These are phyloP conservation scores for Callosobruchus maculatus DNA, from an alignment of 2,888 invertebrate species.

Conservation along the genomic window DNA sequence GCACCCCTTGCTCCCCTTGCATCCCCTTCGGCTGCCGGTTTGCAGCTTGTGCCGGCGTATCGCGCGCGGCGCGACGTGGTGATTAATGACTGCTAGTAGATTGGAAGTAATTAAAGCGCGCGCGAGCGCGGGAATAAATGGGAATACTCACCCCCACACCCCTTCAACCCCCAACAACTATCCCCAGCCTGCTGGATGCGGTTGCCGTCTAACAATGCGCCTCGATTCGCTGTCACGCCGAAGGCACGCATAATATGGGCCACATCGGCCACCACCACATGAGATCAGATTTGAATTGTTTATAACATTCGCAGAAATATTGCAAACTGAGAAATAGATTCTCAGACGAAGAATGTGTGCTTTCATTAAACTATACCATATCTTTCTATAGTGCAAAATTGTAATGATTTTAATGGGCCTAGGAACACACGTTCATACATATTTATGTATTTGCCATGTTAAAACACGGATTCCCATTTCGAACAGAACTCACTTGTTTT, in stretches of 20 bases:
- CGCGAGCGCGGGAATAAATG: conserved; percentile 52
- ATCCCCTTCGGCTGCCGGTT: background rate
- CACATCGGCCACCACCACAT: background rate
- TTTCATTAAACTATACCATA: too few relatives aligned
- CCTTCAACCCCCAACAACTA: background rate
- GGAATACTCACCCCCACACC: conserved; percentile 29
- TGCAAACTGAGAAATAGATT: too few relatives aligned
- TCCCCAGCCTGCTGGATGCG: background rate
- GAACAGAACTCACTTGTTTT: too few relatives aligned
- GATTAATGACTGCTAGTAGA: conserved; percentile 52
- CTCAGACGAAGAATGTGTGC: too few relatives aligned
- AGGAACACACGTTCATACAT: too few relatives aligned
- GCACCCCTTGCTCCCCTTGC: background rate
- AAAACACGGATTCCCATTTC: too few relatives aligned
- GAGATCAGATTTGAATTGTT: too few relatives aligned
- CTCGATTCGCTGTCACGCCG: background rate
- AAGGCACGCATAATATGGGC: background rate
- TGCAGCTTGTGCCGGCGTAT: conserved; percentile 15
- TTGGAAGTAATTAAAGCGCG: conserved; percentile 53
- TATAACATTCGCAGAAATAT: too few relatives aligned
- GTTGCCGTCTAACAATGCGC: background rate
- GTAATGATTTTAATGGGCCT: too few relatives aligned
- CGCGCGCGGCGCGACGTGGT: conserved; percentile 34
- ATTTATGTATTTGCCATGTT: too few relatives aligned
- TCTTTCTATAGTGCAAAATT: too few relatives aligned